phyloP scores from a whole-genome alignment of 2,888 invertebrate genomes.

The Acanthococcus lagerstroemiae region DNA sequence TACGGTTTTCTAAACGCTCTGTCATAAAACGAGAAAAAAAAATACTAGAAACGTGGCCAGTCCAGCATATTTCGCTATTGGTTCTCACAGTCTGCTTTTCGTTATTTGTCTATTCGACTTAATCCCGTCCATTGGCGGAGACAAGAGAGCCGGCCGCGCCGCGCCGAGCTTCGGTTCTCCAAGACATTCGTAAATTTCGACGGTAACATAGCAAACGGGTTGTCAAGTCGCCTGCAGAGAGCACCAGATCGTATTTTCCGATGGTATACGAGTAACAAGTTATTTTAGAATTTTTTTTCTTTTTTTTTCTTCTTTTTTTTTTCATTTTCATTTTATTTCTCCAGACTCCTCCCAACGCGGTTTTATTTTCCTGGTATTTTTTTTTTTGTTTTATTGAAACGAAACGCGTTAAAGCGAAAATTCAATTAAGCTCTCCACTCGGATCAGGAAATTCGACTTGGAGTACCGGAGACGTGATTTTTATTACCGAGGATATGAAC shows the following conservation, averaged over 20 bases:
- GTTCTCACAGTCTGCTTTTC: too few relatives aligned
- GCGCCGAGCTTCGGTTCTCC: slow-evolving; percentile 1
- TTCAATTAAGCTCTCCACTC: not conserved
- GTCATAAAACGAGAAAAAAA: too few relatives aligned
- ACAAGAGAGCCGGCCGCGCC: not conserved
- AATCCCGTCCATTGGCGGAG: slow-evolving; percentile 11
- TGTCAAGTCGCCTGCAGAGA: slow-evolving; percentile 22
- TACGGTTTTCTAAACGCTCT: too few relatives aligned
- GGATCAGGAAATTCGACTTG: not conserved
- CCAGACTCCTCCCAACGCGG: too few relatives aligned
- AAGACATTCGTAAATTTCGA: slow-evolving; percentile 19
- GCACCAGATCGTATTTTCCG: slow-evolving; percentile 18
- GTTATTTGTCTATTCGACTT: slow-evolving; percentile 9
- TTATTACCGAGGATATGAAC: not conserved
- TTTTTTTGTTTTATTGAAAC: not conserved
- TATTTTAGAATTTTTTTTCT: slow-evolving; percentile 10
- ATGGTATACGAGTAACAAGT: slow-evolving; percentile 12
- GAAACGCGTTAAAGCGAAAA: not conserved
- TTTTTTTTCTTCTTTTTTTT: not conserved
- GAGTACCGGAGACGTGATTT: not conserved
- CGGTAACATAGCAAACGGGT: slow-evolving; percentile 5
- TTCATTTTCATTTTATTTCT: not conserved
- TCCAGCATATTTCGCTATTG: too few relatives aligned
- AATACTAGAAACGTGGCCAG: too few relatives aligned
- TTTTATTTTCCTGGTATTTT: not conserved